Base-by-base conservation (phyloP, 1,140 invertebrate species). In the Mercenaria mercenaria region DNA sequence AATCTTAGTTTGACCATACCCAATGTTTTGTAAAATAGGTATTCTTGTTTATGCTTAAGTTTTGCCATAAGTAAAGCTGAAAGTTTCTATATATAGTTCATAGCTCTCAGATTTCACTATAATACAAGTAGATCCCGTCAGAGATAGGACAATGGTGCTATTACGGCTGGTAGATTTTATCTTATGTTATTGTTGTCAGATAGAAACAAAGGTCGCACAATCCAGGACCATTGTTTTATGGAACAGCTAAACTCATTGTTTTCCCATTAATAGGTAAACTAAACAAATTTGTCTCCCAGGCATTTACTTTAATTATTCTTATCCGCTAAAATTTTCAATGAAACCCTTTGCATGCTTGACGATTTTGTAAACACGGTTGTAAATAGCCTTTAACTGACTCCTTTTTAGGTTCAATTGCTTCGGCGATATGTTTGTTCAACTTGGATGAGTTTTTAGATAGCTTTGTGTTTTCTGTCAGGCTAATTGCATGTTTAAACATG, bases 331-430 rank as follows among this genome's bases (percentile, higher is more conserved):
- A 72, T 72, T 15, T 72, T 72, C 34, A 72, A 72, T 72, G 67
- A 72, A 72, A 41, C 34, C 67, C 34, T 72, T 59, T 29, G 47
- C 56, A 80, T 80, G 77, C 47, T 56, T 26, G 61, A 29, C 32
- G 59, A 82, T 64, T 67, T 82, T 82, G 80, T 67, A 82, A 82
- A 82, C 80, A 67, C 77, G 43, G 34, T 34, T 20, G 77, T 64
- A 26, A 82, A 61, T 69, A 47, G 41, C 39, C 32, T 32, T 37
- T 47, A 69, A 69, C 37, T 47, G 81, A 67, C 61, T 83, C 59
- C 59, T 83, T 83, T 64, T 69, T 47, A 32, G 41, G 81, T 69
- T 69, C 61, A 83, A 64, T 83, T 59, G 47, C 23, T 26, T 29
- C 1, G 59, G 81, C 43, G 64, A 83, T 83, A 67, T 43, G 52